Evolutionary conservation across 1,140 invertebrate species (phyloP).

Genomic region (Drosophila varians): DNA sequence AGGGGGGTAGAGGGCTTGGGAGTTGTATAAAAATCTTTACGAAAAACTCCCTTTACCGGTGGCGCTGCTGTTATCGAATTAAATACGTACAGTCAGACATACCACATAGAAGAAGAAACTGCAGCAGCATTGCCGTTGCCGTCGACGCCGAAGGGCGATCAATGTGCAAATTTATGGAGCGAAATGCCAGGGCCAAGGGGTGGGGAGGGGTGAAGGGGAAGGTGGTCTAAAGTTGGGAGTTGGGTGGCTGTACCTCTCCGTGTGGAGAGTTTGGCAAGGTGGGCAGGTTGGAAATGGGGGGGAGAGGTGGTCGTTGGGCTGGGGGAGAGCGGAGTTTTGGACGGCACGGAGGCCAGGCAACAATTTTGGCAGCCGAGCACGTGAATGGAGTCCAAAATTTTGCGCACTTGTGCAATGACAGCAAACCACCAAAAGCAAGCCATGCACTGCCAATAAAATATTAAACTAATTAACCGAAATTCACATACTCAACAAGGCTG

Average conservation of each 20-base stretch:
- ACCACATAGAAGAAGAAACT: slow-evolving; percentile 4
- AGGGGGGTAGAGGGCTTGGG: slow-evolving; percentile 10
- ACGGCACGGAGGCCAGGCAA: slow-evolving; percentile 40
- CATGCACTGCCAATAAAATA: neutral
- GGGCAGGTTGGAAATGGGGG: neutral
- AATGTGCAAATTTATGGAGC: slow-evolving; percentile 78
- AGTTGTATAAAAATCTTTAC: slow-evolving; percentile 69
- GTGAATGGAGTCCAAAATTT: slow-evolving; percentile 81
- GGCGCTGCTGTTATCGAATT: slow-evolving; percentile 68
- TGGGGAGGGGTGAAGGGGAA: neutral
- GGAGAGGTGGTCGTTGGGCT: neutral
- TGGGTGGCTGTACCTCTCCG: too few relatives aligned
- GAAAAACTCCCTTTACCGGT: slow-evolving; percentile 48
- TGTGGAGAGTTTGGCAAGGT: neutral
- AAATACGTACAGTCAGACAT: slow-evolving; percentile 64
- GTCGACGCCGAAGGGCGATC: slow-evolving; percentile 64
- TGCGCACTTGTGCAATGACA: slow-evolving; percentile 81
- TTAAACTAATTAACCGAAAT: too few relatives aligned
- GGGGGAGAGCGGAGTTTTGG: neutral
- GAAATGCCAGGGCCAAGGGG: slow-evolving; percentile 54
- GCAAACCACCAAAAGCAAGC: slow-evolving; percentile 37
- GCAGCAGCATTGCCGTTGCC: slow-evolving; percentile 25
- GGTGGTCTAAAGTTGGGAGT: slow-evolving; percentile 7
- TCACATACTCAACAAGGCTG: too few relatives aligned
- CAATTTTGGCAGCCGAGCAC: slow-evolving; percentile 77